Evolutionary conservation across 1,140 invertebrate genomes (phyloP).

Genomic region (Bombyx mandarina): DNA sequence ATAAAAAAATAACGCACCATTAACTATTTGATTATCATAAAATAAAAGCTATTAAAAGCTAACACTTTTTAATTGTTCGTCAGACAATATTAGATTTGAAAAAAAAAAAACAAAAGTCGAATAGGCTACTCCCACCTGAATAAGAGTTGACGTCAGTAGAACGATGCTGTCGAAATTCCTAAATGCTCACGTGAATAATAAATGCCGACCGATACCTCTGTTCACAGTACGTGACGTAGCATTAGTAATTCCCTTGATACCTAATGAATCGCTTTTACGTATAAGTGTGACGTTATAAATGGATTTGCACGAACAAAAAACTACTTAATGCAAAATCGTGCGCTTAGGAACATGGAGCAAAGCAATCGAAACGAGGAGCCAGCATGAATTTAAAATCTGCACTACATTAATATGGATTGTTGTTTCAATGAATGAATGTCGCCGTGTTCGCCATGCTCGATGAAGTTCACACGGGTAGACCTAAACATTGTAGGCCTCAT

Average conservation of each 20-base stretch:
- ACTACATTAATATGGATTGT: conserved; percentile 69
- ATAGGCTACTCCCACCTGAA: conserved; percentile 18
- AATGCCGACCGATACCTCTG: conserved; percentile 17
- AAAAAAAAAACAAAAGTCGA: not conserved
- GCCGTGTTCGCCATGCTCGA: conserved; percentile 61
- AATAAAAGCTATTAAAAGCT: no score
- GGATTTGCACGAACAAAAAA: conserved; percentile 55
- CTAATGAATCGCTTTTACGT: conserved; percentile 41
- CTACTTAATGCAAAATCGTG: conserved; percentile 64
- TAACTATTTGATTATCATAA: no score
- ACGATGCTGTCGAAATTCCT: conserved; percentile 19
- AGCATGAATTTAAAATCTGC: conserved; percentile 69
- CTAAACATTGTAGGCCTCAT: conserved; percentile 65
- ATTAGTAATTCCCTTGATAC: conserved; percentile 31
- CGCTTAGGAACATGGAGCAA: conserved; percentile 55
- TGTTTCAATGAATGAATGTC: conserved; percentile 68
- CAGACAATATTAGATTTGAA: no score
- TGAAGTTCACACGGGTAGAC: conserved; percentile 67
- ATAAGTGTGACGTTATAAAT: conserved; percentile 51
- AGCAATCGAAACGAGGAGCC: conserved; percentile 58
- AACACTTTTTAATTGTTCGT: no score
- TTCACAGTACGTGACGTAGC: conserved; percentile 25
- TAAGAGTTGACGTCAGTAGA: conserved; percentile 9
- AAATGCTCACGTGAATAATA: conserved; percentile 19
- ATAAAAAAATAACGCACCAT: not conserved